A percentile compares a stretch with the other conserved stretches of the same genome.
Conservation (phyloP, 64 coral and sea anemone genomes). For the Pocillopora damicornis region DNA sequence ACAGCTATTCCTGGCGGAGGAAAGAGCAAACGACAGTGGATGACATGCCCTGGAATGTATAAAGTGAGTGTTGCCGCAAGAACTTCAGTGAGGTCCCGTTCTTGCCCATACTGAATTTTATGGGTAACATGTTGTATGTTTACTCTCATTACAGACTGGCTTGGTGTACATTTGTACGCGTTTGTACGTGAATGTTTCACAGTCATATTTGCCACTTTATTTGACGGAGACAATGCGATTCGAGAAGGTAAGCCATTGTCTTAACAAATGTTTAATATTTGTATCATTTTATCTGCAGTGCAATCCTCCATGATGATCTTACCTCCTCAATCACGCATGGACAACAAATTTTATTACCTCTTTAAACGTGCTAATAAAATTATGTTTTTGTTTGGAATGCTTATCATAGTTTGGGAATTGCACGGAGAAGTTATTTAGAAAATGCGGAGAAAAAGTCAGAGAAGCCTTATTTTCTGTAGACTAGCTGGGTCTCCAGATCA, state of each 20-base stretch:
- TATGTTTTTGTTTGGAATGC: too few species aligned
- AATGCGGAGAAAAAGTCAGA: too few species aligned
- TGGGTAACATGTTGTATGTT: neutral
- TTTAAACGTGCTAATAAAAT: too few species aligned
- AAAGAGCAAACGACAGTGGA: constrained; percentile 50
- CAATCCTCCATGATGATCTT: neutral
- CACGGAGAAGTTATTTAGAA: too few species aligned
- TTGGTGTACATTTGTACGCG: constrained; percentile 53
- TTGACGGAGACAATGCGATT: constrained; percentile 78
- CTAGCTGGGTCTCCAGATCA: too few species aligned
- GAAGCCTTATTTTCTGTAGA: too few species aligned
- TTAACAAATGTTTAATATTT: neutral
- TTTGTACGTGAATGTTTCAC: constrained; percentile 58
- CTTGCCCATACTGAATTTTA: neutral
- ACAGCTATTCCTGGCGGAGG: neutral
- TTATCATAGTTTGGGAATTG: too few species aligned
- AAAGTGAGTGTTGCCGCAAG: neutral
- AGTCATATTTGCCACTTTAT: constrained; percentile 68
- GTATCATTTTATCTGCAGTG: neutral
- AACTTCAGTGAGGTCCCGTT: too few species aligned
- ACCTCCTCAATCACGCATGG: neutral
- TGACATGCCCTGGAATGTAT: constrained; percentile 41
- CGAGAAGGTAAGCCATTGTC: constrained; percentile 38
- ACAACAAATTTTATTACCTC: too few species aligned
- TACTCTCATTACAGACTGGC: constrained; percentile 6